Evolutionary conservation across 2,797 vertebrate genomes (phyloP).

Genomic region (Tapera naevia): DNA sequence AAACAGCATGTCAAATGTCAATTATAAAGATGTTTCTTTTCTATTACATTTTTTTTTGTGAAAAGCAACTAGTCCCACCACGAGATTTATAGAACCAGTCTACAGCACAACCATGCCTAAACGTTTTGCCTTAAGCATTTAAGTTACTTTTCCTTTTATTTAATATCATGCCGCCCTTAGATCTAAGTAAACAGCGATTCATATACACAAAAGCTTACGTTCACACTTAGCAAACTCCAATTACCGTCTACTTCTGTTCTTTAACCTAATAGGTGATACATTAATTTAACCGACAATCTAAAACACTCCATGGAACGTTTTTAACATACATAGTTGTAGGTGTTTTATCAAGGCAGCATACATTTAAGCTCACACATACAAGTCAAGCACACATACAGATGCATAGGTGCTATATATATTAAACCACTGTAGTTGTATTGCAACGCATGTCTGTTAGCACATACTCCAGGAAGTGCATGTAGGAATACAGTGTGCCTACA

Average conservation of each 20-base stretch:
- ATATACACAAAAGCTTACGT: neutral
- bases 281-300: neutral
- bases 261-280: neutral
- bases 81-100: neutral
- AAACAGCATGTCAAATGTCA: constrained; percentile 82
- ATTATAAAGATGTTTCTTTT: constrained; percentile 81
- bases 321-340: too few relatives aligned
- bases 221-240: neutral
- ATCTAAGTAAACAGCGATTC: constrained; percentile 8
- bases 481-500: neutral
- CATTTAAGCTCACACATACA: neutral
- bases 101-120: neutral
- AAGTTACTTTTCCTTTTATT: constrained; percentile 29
- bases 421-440: neutral
- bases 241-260: neutral
- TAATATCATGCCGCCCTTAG: neutral
- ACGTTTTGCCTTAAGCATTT: neutral
- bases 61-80: neutral
- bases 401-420: neutral
- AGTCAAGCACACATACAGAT: neutral
- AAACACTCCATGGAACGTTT: neutral
- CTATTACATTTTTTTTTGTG: constrained; percentile 32
- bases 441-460: neutral
- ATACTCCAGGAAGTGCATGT: neutral
- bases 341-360: neutral